phyloP scores from a whole-genome alignment of 2,888 invertebrate species.

The Agonopterix alstromeriana region DNA sequence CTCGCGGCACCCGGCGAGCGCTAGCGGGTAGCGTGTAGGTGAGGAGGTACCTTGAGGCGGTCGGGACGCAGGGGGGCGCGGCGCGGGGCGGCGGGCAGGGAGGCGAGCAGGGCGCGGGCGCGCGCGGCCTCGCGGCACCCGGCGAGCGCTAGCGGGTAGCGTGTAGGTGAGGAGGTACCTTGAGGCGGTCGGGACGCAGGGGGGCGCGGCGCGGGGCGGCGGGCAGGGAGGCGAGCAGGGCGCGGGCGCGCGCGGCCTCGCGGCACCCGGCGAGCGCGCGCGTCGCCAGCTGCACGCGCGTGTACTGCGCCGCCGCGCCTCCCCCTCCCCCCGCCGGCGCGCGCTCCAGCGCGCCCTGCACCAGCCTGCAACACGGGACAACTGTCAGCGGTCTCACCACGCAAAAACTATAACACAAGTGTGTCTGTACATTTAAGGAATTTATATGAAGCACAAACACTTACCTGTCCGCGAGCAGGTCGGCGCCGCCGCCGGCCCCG shows the following conservation, averaged over 20 bases:
- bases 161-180: conserved; percentile 9
- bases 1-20: no score
- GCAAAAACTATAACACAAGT: no score
- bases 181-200: conserved; percentile 12
- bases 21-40: no score
- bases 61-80: no score
- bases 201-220: background rate
- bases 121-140: no score
- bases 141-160: no score
- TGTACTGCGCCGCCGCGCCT: background rate
- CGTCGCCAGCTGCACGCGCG: background rate
- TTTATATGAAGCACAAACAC: background rate
- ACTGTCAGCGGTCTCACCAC: no score
- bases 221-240: background rate
- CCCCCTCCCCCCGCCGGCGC: background rate
- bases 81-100: no score
- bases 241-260: conserved; percentile 11
- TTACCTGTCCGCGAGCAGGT: background rate
- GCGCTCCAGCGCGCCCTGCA: background rate
- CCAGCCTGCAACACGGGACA: background rate
- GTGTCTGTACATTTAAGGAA: no score
- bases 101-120: no score
- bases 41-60: no score
- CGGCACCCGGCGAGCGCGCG: conserved; percentile 4
- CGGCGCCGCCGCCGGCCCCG: background rate